These are phyloP conservation scores for Brachyptera risi DNA, from an alignment of 2,888 invertebrate genomes.

Conservation along the genomic window DNA sequence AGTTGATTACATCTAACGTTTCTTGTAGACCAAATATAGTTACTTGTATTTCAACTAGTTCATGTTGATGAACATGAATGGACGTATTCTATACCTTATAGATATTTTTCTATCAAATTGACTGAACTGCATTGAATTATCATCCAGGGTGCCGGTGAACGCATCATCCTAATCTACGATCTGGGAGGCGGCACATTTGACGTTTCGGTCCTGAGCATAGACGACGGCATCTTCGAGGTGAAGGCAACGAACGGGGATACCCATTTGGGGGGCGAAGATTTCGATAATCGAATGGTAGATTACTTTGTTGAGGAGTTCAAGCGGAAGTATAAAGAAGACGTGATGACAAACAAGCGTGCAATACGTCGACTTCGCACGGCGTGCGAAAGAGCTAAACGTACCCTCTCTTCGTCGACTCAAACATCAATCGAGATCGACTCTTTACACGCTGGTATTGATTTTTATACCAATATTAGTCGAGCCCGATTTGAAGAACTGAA, in stretches of 20 bases:
- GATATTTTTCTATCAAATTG: too few relatives aligned
- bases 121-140: too few relatives aligned
- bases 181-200: slow-evolving; percentile 65
- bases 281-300: slow-evolving; percentile 54
- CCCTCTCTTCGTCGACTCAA: slow-evolving; percentile 46
- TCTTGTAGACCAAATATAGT: too few relatives aligned
- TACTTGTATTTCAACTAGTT: too few relatives aligned
- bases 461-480: slow-evolving; percentile 58
- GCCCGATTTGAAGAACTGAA: slow-evolving; percentile 90
- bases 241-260: slow-evolving; percentile 61
- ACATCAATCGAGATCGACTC: slow-evolving; percentile 53
- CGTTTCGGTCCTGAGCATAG: slow-evolving; percentile 62
- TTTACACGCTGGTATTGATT: slow-evolving; percentile 58
- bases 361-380: slow-evolving; percentile 47
- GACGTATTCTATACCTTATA: too few relatives aligned
- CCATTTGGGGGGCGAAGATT: slow-evolving; percentile 55
- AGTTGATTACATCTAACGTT: too few relatives aligned
- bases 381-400: slow-evolving; percentile 50
- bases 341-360: slow-evolving; percentile 46
- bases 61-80: too few relatives aligned
- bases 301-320: slow-evolving; percentile 54
- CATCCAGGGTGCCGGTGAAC: slow-evolving; percentile 40
- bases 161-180: slow-evolving; percentile 58
- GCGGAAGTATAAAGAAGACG: slow-evolving; percentile 49
- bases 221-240: slow-evolving; percentile 65